Evolutionary conservation across 2,797 vertebrate genomes (phyloP).

Genomic region (Apogon hyalosoma): DNA sequence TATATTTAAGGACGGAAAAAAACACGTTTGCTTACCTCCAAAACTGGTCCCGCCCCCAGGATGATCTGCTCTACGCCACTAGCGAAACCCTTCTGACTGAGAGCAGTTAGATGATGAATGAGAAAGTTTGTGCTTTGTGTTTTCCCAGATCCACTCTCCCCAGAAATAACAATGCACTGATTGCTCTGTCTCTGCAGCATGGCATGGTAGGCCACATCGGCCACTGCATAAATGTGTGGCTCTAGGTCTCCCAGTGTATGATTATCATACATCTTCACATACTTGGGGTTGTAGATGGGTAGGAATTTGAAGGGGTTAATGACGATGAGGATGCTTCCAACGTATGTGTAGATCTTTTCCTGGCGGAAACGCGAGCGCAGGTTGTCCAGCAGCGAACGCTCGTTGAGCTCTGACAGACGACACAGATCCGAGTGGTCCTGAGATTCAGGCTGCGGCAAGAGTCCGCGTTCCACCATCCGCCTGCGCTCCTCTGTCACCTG

Average conservation of each 20-base stretch:
- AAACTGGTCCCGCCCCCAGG: constrained; percentile 96
- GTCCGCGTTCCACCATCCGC: constrained; percentile 93
- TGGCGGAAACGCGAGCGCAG: constrained; percentile 94
- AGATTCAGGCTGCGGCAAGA: constrained; percentile 92
- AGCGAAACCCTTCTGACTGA: constrained; percentile 99
- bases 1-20: no score
- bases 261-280: constrained; percentile 99
- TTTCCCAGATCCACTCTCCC: constrained; percentile 98
- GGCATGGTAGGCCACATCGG: constrained; percentile 95
- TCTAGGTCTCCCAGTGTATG: constrained; percentile 95
- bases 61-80: constrained; percentile 99
- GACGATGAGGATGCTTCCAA: constrained; percentile 96
- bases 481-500: constrained; percentile 93
- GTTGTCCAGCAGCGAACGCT: constrained; percentile 96
- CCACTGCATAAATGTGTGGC: constrained; percentile 97
- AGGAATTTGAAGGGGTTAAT: constrained; percentile 98
- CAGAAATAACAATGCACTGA: constrained; percentile 98
- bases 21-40: constrained; percentile 93
- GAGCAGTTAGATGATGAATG: constrained; percentile 97
- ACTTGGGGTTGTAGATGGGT: constrained; percentile 99
- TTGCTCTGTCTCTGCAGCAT: constrained; percentile 95
- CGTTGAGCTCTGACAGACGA: constrained; percentile 91
- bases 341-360: constrained; percentile 98
- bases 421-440: constrained; percentile 94
- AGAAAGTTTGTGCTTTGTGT: constrained; percentile 99